Conservation (phyloP, 2,888 invertebrate species). For the Argyresthia albistria region DNA sequence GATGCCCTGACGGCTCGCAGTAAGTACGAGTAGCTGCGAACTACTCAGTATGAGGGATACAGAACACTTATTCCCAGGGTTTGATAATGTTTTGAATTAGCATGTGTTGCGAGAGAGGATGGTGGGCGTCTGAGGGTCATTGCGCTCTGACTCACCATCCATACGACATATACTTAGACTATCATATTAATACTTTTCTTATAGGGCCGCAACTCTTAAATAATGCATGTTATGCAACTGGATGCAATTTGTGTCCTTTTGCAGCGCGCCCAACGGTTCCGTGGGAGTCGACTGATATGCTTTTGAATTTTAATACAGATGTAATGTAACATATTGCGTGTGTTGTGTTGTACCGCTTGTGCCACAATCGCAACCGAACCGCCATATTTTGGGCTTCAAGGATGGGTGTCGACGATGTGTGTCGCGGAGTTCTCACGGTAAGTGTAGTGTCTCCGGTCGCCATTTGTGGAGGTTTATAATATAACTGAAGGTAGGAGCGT, state of each 20-base stretch:
- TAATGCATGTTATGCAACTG: constrained; percentile 69
- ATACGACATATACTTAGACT: constrained; percentile 49
- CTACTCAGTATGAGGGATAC: neutral
- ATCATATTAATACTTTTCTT: constrained; percentile 67
- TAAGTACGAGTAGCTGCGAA: neutral
- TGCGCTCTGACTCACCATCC: constrained; percentile 60
- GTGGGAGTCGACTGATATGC: constrained; percentile 8
- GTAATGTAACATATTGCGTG: neutral
- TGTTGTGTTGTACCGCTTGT: neutral
- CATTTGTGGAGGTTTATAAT: too few species aligned
- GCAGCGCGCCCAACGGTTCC: constrained; percentile 4
- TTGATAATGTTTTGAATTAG: constrained; percentile 9
- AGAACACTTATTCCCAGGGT: constrained; percentile 5
- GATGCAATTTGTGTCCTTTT: constrained; percentile 53
- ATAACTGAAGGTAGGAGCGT: too few species aligned
- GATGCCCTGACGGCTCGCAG: constrained; percentile 38
- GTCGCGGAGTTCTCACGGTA: too few species aligned
- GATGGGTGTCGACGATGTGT: too few species aligned
- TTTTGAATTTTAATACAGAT: constrained; percentile 1
- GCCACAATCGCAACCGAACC: neutral
- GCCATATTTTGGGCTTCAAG: too few species aligned
- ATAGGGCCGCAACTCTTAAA: constrained; percentile 65
- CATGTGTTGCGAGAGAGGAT: constrained; percentile 9
- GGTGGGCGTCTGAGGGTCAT: constrained; percentile 48
- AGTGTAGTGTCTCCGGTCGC: too few species aligned